Evolutionary conservation across 2,113 vertebrate genomes (phyloP).

Genomic region (Dromaius novaehollandiae): DNA sequence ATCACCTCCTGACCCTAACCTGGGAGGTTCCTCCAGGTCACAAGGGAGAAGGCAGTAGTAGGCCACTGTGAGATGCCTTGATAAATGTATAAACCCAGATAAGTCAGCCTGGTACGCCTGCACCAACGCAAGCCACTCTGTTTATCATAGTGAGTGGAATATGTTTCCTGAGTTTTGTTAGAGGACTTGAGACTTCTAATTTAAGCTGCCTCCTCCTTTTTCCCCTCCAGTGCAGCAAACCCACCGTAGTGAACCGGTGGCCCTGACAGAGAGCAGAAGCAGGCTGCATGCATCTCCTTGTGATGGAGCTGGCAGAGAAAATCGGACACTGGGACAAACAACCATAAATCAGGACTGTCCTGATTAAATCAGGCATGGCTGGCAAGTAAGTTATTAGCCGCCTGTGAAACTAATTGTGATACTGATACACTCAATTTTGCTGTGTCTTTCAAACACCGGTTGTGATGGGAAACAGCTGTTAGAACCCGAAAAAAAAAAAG

Average conservation of each 20-base stretch:
- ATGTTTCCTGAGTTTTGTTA: neutral
- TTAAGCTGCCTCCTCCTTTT: neutral
- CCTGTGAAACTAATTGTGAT: conserved; percentile 77
- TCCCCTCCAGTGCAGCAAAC: neutral
- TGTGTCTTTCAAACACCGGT: conserved; percentile 75
- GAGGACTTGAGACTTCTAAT: conserved; percentile 28
- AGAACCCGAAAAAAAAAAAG: conserved; percentile 32
- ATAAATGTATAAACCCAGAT: conserved; percentile 10
- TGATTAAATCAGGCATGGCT: conserved; percentile 71
- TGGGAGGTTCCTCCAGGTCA: conserved; percentile 50
- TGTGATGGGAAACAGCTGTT: conserved; percentile 81
- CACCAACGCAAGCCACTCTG: neutral
- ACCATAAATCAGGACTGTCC: conserved; percentile 70
- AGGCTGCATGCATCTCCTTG: conserved; percentile 43
- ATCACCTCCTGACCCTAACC: conserved; percentile 68
- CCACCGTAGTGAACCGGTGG: conserved; percentile 5
- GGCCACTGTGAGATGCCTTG: conserved; percentile 43
- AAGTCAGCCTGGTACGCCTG: neutral
- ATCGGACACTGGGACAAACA: conserved; percentile 70
- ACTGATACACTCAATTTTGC: conserved; percentile 71
- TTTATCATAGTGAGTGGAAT: conserved; percentile 28
- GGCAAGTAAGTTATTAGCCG: conserved; percentile 77
- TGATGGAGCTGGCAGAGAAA: conserved; percentile 53
- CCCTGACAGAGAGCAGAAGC: neutral
- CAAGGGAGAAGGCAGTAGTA: conserved; percentile 18